These are phyloP conservation scores for Aphis craccivora DNA, from an alignment of 1,140 invertebrate genomes.

Conservation along the genomic window DNA sequence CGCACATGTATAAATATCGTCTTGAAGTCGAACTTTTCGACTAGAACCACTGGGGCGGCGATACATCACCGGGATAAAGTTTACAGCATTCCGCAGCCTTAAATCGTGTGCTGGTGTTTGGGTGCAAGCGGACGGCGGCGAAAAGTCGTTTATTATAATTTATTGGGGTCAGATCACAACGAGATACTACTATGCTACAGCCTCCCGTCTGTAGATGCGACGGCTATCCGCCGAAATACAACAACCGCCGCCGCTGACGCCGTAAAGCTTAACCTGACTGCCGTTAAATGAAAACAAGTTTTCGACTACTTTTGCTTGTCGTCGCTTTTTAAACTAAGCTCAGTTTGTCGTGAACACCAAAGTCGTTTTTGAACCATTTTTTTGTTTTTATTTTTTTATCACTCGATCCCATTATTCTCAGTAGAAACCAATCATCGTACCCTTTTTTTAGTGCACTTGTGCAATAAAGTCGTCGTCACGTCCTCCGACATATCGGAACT, in stretches of 20 bases:
- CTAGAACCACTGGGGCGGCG: neutral
- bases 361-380: neutral
- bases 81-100: slow-evolving; percentile 1
- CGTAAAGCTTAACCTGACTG: neutral
- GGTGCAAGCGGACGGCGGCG: too few relatives aligned
- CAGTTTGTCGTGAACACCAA: neutral
- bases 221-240: neutral
- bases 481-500: too few relatives aligned
- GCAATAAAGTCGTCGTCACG: too few relatives aligned
- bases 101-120: neutral
- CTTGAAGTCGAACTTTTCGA: neutral
- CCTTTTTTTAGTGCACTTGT: too few relatives aligned
- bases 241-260: neutral
- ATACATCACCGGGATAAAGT: neutral
- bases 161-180: slow-evolving; percentile 2
- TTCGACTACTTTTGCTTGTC: neutral
- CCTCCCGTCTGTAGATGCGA: neutral
- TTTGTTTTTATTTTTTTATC: neutral
- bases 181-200: neutral
- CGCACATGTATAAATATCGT: neutral
- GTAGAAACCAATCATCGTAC: neutral
- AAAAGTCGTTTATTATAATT: slow-evolving; percentile 18
- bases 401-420: neutral
- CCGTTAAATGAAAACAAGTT: slow-evolving; percentile 16
- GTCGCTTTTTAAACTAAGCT: neutral